Evolutionary conservation across 2,797 vertebrate genomes (phyloP), one percentile per base, ranked within the genome.

Genomic region (Enteromius argenteus): DNA sequence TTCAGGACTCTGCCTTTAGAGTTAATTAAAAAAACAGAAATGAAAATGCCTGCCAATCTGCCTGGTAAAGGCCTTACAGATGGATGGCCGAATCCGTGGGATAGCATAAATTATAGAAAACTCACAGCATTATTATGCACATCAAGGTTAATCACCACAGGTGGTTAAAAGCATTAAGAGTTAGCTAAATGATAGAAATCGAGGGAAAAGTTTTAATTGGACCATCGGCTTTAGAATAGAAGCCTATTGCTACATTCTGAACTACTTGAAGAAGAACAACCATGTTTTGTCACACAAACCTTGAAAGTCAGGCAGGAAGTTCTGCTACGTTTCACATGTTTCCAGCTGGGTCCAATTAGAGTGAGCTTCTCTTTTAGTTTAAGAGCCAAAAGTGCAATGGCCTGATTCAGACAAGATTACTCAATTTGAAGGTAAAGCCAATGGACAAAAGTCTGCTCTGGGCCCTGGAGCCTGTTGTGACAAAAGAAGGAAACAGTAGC

Each of bases 351-450:
- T 17, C 80, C 77, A 68, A 86, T 85, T 85, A 85, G 30, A 81
- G 72, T 46, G 21, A 68, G 37, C 58, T 82, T 86, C 84, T 72
- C 67, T 79, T 49, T 79, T 67, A 79, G 53, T 78, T 85, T 76
- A 84, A 86, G 80, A 83, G 68, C 64, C 39, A 81, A 85, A 90
- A 85, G 81, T 15, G 71, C 84, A 80, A 79, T 87, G 87, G 87
- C 88, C 89, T 86, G 67, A 84, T 87, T 89, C 53, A 80, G 73
- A 53, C 71, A 15, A 73, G 81, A 84, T 87, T 89, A 88, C 90
- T 92, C 89, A 89, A 90, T 90, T 90, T 83, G 85, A 89, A 88
- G 84, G 88, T 89, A 92, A 91, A 89, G 85, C 79, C 86, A 89
- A 84, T 64, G 68, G 84, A 85, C 62, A 82, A 74, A 84, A 86